phyloP scores from a whole-genome alignment of 2,113 vertebrate genomes.

The Penelope pileata region DNA sequence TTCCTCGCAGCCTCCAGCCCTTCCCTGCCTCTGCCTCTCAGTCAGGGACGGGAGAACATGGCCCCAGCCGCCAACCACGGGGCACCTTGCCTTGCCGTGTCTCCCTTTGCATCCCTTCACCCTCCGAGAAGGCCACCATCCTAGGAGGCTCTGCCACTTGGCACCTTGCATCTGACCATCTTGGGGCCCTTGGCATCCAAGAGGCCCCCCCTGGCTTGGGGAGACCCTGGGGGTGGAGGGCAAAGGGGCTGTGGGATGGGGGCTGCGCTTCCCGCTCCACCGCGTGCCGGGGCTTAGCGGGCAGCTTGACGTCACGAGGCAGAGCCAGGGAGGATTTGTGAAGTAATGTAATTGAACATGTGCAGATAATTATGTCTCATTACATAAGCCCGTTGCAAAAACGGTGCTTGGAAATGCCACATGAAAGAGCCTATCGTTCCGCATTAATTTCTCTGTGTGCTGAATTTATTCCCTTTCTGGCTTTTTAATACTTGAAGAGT shows the following conservation, averaged over 20 bases:
- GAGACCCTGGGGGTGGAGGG: not conserved
- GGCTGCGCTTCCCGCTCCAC: not conserved
- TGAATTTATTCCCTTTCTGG: constrained; percentile 73
- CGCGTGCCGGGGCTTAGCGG: not conserved
- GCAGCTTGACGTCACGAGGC: constrained; percentile 57
- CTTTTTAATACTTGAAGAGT: constrained; percentile 65
- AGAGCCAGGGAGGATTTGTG: constrained; percentile 72
- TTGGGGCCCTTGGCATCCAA: fast-evolving
- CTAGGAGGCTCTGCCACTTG: not conserved
- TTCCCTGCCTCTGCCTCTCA: not conserved
- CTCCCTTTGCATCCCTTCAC: not conserved
- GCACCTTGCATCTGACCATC: fast-evolving
- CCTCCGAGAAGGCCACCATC: not conserved
- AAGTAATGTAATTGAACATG: constrained; percentile 74
- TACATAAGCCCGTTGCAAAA: constrained; percentile 68
- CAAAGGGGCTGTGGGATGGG: not conserved
- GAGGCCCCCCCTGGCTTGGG: fast-evolving
- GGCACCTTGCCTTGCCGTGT: not conserved
- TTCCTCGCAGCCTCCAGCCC: not conserved
- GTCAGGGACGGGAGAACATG: not conserved
- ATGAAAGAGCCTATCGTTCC: constrained; percentile 73
- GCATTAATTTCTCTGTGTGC: constrained; percentile 53
- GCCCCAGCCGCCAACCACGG: not conserved
- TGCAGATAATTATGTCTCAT: constrained; percentile 79
- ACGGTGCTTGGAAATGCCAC: constrained; percentile 65